These are phyloP conservation scores for Arctocebus calabarensis DNA, from an alignment of 2,797 vertebrate species.

Conservation along the genomic window DNA sequence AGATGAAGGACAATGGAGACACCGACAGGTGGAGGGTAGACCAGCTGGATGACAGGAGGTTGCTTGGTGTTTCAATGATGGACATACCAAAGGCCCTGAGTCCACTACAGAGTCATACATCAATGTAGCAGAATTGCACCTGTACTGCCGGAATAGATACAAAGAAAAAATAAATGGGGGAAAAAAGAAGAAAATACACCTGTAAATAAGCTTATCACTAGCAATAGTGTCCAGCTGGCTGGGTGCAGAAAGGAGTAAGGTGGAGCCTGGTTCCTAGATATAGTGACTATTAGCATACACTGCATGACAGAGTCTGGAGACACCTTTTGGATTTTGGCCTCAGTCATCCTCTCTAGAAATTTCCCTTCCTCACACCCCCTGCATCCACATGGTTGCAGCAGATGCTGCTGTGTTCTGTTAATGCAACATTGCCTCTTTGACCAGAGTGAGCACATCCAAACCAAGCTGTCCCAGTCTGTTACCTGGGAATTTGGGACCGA, in stretches of 20 bases:
- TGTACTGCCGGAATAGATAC: too few species aligned
- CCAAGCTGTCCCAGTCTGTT: not conserved
- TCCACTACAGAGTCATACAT: too few species aligned
- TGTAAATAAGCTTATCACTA: not conserved
- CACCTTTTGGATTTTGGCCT: not conserved
- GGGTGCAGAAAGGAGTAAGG: not conserved
- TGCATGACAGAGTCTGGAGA: not conserved
- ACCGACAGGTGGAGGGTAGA: too few species aligned
- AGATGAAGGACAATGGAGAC: too few species aligned
- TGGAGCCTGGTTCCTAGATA: not conserved
- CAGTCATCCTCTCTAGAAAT: not conserved
- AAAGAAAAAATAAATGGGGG: too few species aligned
- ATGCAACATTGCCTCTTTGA: not conserved
- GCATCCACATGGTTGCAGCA: not conserved
- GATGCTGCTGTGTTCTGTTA: not conserved
- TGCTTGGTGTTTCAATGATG: too few species aligned
- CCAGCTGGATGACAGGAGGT: too few species aligned
- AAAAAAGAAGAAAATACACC: too few species aligned
- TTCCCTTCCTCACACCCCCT: not conserved
- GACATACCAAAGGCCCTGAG: too few species aligned
- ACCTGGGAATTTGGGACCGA: not conserved
- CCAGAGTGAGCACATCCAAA: not conserved
- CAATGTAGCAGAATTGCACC: too few species aligned
- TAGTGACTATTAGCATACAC: not conserved
- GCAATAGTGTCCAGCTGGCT: not conserved